Evolutionary conservation across 2,888 invertebrate species (phyloP).

Genomic region (Troides oblongomaculatus): DNA sequence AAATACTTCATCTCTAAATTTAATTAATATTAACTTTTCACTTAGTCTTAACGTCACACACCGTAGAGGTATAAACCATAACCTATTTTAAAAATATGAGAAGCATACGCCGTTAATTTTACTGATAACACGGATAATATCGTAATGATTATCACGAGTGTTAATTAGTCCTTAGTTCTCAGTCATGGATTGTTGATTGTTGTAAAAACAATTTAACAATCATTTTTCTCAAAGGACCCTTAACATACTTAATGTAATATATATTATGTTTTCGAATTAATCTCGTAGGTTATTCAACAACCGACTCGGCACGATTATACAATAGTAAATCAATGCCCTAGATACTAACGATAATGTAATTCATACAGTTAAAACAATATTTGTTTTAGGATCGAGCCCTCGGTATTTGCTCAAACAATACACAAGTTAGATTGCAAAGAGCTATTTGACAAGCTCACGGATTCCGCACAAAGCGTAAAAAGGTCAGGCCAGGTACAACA

Average conservation of each 20-base stretch:
- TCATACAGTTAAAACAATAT: no score
- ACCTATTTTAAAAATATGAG: neutral
- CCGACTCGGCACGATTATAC: neutral
- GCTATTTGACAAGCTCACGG: constrained; percentile 7
- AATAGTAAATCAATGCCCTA: neutral
- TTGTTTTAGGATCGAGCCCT: neutral
- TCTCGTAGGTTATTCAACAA: neutral
- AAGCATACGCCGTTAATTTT: neutral
- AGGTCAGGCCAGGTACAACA: neutral
- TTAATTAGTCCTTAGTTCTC: neutral
- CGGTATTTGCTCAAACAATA: neutral
- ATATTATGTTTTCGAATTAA: neutral
- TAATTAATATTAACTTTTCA: no score
- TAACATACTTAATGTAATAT: neutral
- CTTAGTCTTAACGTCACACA: neutral
- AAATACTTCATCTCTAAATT: no score
- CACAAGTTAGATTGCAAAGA: neutral
- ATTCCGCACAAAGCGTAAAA: constrained; percentile 4
- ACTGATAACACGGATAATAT: neutral
- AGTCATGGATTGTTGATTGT: neutral
- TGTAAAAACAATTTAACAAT: neutral
- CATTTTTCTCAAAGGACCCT: neutral
- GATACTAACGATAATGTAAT: neutral
- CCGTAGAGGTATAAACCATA: neutral
- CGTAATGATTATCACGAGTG: neutral